phyloP scores from a whole-genome alignment of 1,140 invertebrate species.

The Drosophila nasuta region DNA sequence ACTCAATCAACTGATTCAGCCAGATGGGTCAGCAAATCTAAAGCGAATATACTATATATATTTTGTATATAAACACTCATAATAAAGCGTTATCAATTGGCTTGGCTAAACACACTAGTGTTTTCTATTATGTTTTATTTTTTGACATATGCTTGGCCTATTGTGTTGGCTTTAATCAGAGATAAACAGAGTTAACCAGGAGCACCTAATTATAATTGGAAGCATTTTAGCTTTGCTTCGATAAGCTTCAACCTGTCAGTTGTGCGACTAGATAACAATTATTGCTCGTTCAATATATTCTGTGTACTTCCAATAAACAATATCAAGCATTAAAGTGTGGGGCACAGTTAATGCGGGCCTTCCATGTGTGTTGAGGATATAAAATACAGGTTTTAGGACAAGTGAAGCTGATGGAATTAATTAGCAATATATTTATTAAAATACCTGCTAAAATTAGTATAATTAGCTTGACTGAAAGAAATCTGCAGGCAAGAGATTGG shows the following conservation, averaged over 20 bases:
- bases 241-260: conserved; percentile 47
- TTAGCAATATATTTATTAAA: too few relatives aligned
- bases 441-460: too few relatives aligned
- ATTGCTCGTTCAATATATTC: conserved; percentile 20
- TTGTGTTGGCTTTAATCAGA: conserved; percentile 40
- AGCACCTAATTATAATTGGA: conserved; percentile 75
- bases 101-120: background rate
- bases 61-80: conserved; percentile 23
- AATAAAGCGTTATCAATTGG: conserved; percentile 29
- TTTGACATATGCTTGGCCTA: conserved; percentile 32
- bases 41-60: conserved; percentile 10
- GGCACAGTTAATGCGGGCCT: background rate
- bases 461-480: too few relatives aligned
- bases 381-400: background rate
- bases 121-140: background rate
- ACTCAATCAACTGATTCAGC: background rate
- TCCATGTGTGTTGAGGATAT: background rate
- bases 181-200: conserved; percentile 41
- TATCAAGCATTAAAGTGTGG: background rate
- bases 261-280: conserved; percentile 42
- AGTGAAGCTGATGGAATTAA: background rate
- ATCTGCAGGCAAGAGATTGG: too few relatives aligned
- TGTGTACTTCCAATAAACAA: conserved; percentile 13
- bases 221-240: conserved; percentile 50
- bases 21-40: background rate